Conservation (phyloP, 2,113 vertebrate genomes). For the Chiloscyllium plagiosum region DNA sequence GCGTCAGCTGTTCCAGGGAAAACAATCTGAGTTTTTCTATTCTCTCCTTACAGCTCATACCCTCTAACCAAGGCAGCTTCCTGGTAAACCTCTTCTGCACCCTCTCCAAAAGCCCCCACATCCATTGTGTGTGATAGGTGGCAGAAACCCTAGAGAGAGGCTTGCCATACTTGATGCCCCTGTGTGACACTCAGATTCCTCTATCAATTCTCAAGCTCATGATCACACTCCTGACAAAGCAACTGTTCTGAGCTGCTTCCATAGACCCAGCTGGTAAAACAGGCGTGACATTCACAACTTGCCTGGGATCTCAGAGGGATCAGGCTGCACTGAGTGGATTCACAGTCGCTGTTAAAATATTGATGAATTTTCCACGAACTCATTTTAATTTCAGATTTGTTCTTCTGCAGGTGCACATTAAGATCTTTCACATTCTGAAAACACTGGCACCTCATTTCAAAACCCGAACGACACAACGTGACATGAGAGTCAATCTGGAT, state of each 20-base stretch:
- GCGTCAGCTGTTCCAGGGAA: no score
- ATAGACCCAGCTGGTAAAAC: background rate
- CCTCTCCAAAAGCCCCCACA: no score
- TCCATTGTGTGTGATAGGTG: no score
- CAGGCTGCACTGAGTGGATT: background rate
- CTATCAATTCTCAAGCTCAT: background rate
- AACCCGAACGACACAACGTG: background rate
- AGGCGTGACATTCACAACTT: background rate
- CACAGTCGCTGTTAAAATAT: background rate
- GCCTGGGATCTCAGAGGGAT: background rate
- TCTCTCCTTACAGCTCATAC: no score
- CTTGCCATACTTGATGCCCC: background rate
- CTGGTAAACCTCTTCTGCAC: no score
- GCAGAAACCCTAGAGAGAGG: no score
- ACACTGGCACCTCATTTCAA: background rate
- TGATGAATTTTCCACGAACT: background rate
- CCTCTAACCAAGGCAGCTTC: no score
- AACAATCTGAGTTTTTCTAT: no score
- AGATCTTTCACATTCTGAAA: background rate
- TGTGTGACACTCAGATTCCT: background rate
- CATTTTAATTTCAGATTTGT: conserved; percentile 10
- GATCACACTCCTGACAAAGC: background rate
- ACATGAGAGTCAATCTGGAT: background rate
- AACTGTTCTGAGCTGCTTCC: background rate
- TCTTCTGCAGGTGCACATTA: background rate